phyloP scores from a whole-genome alignment of 2,888 invertebrate genomes.

The Cheiracanthium punctorium region DNA sequence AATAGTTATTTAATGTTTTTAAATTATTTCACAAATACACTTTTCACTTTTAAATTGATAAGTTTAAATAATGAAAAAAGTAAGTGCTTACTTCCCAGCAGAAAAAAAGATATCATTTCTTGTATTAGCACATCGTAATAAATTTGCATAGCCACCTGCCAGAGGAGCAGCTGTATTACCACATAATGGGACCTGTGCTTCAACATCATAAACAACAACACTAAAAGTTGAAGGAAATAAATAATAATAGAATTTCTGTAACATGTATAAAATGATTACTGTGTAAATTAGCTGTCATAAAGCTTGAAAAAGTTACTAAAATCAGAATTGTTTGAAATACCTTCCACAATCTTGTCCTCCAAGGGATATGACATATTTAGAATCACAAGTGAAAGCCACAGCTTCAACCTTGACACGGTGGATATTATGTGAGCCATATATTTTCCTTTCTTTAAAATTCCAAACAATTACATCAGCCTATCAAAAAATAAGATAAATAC shows the following conservation, averaged over 20 bases:
- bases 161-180: slow-evolving; percentile 81
- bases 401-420: slow-evolving; percentile 93
- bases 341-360: slow-evolving; percentile 92
- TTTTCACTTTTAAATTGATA: too few species aligned
- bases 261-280: too few species aligned
- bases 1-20: too few species aligned
- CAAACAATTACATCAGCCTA: slow-evolving; percentile 88
- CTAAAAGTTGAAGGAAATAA: slow-evolving; percentile 78
- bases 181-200: slow-evolving; percentile 80
- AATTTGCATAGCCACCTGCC: slow-evolving; percentile 82
- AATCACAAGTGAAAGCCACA: slow-evolving; percentile 87
- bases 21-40: too few species aligned
- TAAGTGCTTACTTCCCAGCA: slow-evolving; percentile 77
- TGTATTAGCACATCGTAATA: slow-evolving; percentile 74
- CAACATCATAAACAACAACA: slow-evolving; percentile 89
- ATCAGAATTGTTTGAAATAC: slow-evolving; percentile 73
- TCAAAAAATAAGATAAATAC: slow-evolving; percentile 23
- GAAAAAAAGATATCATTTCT: slow-evolving; percentile 76
- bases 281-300: too few species aligned
- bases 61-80: too few species aligned
- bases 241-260: too few species aligned
- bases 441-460: slow-evolving; percentile 83
- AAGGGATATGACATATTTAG: slow-evolving; percentile 87
- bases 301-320: too few species aligned
- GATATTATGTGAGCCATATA: slow-evolving; percentile 84